A percentile compares a stretch with the other conserved stretches of the same genome.
These are phyloP conservation scores for Parasteatoda tepidariorum DNA, from an alignment of 1,140 invertebrate genomes.

Conservation along the genomic window DNA sequence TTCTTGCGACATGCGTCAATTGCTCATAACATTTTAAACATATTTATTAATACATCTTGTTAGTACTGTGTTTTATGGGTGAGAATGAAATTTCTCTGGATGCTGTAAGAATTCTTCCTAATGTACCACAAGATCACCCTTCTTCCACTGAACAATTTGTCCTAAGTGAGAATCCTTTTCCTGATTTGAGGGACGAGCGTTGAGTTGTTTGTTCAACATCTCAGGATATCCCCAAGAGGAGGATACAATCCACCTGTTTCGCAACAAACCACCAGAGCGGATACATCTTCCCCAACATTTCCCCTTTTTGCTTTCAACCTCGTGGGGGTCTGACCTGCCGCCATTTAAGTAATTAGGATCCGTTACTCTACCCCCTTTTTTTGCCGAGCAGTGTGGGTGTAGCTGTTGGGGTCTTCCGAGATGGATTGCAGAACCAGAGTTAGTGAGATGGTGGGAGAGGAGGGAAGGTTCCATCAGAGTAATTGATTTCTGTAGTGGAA, in stretches of 20 bases:
- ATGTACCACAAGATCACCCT: not conserved
- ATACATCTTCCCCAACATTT: constrained; percentile 1
- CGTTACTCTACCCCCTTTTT: constrained; percentile 20
- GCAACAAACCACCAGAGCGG: constrained; percentile 14
- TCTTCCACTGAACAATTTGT: constrained; percentile 34
- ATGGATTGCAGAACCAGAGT: constrained; percentile 37
- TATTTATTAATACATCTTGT: too few species aligned
- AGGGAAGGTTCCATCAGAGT: constrained; percentile 49
- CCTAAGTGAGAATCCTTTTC: constrained; percentile 28
- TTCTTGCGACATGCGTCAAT: too few species aligned
- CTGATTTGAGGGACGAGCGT: constrained; percentile 24
- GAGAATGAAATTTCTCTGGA: too few species aligned
- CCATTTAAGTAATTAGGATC: constrained; percentile 59
- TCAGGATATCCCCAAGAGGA: not conserved
- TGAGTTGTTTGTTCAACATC: constrained; percentile 47
- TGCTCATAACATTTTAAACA: too few species aligned
- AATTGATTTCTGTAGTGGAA: constrained; percentile 42
- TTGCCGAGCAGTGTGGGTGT: not conserved
- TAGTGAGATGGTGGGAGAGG: not conserved
- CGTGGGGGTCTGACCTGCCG: constrained; percentile 38
- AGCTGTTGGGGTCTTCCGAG: not conserved
- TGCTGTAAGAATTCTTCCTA: too few species aligned
- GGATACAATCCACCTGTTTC: constrained; percentile 42
- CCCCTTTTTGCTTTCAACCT: constrained; percentile 49
- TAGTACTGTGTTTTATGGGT: too few species aligned